Evolutionary conservation across 1,140 invertebrate genomes (phyloP).

Genomic region (Procambarus virginalis): DNA sequence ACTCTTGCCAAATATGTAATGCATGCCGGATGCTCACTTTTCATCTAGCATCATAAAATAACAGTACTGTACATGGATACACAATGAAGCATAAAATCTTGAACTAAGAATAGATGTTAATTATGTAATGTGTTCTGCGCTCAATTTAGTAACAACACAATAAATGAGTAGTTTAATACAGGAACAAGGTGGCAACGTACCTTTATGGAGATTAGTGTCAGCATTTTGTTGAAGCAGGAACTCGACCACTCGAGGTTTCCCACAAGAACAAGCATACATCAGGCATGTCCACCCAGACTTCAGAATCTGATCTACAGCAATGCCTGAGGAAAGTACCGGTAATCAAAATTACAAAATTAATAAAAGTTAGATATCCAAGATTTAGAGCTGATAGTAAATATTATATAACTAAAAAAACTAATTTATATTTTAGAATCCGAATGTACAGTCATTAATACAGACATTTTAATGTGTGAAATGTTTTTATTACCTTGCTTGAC

Average conservation of each 20-base stretch:
- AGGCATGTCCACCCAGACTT: slow-evolving; percentile 76
- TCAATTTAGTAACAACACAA: no score
- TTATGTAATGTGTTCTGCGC: no score
- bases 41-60: no score
- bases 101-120: no score
- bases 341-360: background rate
- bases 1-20: no score
- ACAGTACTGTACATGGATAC: no score
- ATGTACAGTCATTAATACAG: background rate
- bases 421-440: background rate
- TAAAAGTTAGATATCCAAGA: no score
- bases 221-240: slow-evolving; percentile 75
- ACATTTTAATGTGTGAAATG: background rate
- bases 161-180: no score
- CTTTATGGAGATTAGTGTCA: slow-evolving; percentile 76
- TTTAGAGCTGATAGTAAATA: no score
- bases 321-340: slow-evolving; percentile 64
- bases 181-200: slow-evolving; percentile 69
- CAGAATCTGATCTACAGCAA: slow-evolving; percentile 73
- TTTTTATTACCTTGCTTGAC: slow-evolving; percentile 38
- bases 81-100: no score
- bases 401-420: no score
- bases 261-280: slow-evolving; percentile 76
- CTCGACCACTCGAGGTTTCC: slow-evolving; percentile 73
- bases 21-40: no score